Evolutionary conservation across 2,113 vertebrate species (phyloP), one percentile per base, ranked within the genome.

Genomic region (Pangasianodon gigas): DNA sequence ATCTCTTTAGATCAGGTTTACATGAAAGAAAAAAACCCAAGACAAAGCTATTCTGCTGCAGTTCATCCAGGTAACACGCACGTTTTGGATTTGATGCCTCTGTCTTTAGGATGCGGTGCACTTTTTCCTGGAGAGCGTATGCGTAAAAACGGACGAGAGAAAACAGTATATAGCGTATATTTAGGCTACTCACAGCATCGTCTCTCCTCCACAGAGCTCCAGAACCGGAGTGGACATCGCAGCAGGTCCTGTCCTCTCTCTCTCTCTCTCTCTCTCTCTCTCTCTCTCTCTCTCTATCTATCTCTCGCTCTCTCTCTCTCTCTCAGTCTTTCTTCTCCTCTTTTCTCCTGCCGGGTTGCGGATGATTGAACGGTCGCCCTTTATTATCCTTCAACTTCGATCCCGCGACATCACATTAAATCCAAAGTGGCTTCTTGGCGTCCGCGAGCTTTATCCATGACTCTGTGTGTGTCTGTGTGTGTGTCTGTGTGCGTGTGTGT

Each of bases 131-230:
- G 91, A 90, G 93, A 87, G 88, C 90, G 89, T 89, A 92, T 91
- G 93, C 92, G 93, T 91, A 91, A 92, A 93, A 91, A 79, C 37
- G 90, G 84, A 92, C 87, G 91, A 91, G 87, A 7, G 51, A 10
- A 48, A 26, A 24, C 1, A 37, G 37, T 10, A 74, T 54, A 81
- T n/a, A 75, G 21, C 54, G 32, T 79, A 75, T 86, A 90, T 71
- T 52, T 89, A 6, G 90, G 62, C 90, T 97, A 98, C 98, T 99
- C 95, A 99, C 98, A 97, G 97, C 97, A 96, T 87, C 86, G 41
- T 97, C 95, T 97, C 96, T 97, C 95, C 96, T 96, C 96, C 97
- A 97, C 97, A 97, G 96, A 97, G 96, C 96, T 96, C 96, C 96
- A 94, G 94, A 94, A 93, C 91, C 91, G 95, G 95, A 93, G 95